Base-by-base conservation (phyloP, 2,888 invertebrate species). In the Cataglyphis albicans region DNA sequence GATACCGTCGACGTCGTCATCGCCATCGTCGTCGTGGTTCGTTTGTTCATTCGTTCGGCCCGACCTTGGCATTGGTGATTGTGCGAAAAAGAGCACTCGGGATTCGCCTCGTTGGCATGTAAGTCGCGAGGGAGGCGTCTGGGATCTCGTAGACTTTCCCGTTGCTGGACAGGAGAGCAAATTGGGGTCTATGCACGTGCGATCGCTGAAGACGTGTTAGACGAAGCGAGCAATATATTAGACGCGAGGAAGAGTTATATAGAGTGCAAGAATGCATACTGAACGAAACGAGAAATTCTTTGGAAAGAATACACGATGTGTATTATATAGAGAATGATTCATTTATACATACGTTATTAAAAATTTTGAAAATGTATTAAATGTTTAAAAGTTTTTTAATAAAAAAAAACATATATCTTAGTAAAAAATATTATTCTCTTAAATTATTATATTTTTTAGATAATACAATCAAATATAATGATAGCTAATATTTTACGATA, bases 41-140 rank as follows among this genome's bases (percentile, higher is more conserved):
- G 44, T 44, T 44, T 15, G 15, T 3, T 48, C 48, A n/a, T 44
- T 52, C 74, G 81, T 83, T 85, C 55, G 67, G 68, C 6, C 38
- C 70, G 85, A 89, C 89, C 89, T 89, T 89, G 89, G 86, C 89
- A 89, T 83, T 87, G 89, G 76, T 55, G 81, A 84, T 85, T 81
- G 83, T 80, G 78, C 63, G 44, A 61, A 61, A 65, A 59, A 25
- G 68, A 86, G 35, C 59, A 41, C 59, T 64, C 41, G 52, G 59
- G 63, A 74, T 73, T 64, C 3, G 15, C 9, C 21, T 84, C 48
- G 61, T 15, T 81, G 59, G 57, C 35, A 83, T 76, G 64, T 44
- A 63, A 35, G 7, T 73, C 35, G 76, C 21, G 63, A 70, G 44
- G 25, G 44, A 44, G 64, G 10, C 41, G 48, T 48, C 41, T 38